Percentiles rank a stretch among this genome's conserved stretches.
Conservation (phyloP, 2,888 invertebrate genomes). For the Autographa gamma region DNA sequence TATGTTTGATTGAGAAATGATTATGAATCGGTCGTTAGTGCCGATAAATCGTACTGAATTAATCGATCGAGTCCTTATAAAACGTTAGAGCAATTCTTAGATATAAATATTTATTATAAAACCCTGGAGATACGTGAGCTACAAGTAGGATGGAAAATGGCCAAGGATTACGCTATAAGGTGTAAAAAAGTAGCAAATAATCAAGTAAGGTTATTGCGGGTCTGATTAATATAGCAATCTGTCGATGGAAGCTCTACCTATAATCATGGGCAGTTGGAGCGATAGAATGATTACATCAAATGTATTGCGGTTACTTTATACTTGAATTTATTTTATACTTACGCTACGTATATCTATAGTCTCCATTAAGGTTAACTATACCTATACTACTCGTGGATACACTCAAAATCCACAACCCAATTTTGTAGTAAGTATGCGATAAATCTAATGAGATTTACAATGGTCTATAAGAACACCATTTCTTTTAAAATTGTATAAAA, state of each 20-base stretch:
- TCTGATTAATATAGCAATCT: slow-evolving; percentile 4
- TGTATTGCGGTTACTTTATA: not conserved
- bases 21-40: slow-evolving; percentile 34
- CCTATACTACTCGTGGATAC: too few species aligned
- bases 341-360: too few species aligned
- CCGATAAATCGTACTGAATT: slow-evolving; percentile 50
- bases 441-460: too few species aligned
- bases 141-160: slow-evolving; percentile 22
- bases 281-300: not conserved
- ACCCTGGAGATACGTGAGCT: slow-evolving; percentile 21
- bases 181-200: slow-evolving; percentile 1
- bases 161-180: not conserved
- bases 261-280: not conserved
- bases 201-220: not conserved
- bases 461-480: too few species aligned
- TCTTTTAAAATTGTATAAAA: too few species aligned
- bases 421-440: too few species aligned
- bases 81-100: slow-evolving; percentile 34
- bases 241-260: not conserved
- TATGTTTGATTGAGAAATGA: slow-evolving; percentile 44
- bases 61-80: slow-evolving; percentile 46
- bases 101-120: slow-evolving; percentile 42
- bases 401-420: too few species aligned
- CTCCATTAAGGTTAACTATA: slow-evolving; percentile 8
- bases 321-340: too few species aligned